Base-by-base conservation (phyloP, 2,797 vertebrate genomes). In the Acanthurus leucopareius region DNA sequence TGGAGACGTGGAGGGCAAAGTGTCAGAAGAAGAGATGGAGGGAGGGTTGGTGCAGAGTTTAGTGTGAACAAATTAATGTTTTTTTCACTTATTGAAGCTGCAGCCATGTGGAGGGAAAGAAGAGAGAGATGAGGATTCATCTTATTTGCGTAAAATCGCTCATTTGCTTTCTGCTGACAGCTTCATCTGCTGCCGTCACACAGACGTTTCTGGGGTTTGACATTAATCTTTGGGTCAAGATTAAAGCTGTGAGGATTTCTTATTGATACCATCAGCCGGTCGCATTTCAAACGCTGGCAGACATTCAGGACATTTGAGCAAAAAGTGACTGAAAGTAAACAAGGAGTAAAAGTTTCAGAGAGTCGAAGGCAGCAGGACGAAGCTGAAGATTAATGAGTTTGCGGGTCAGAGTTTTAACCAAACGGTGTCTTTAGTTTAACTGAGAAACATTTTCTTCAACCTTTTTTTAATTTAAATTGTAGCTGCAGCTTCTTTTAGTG, bases 31-130 rank as follows among this genome's bases (percentile, higher is more conserved):
- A 1, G 35, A 25, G 42, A 13, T 13, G 35, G 51, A 51, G 38
- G 42, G 48, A 78, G 45, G 60, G 70, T 72, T 78, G 75, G 82
- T 49, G 45, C 40, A 42, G 66, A 69, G 77, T 77, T 82, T 86
- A 89, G 82, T 87, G 83, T 84, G 71, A 65, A 71, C 28, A n/a
- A 85, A 90, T 91, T 89, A 87, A 85, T 86, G 86, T 68, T 83
- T 40, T 88, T 69, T 86, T n/a, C n/a, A n/a, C n/a, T 86, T 90
- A 91, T 88, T 90, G 78, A 88, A n/a, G 35, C 47, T 14, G 7
- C 44, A 76, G 77, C 62, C 28, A 25, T 28, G 69, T 22, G 32
- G 10, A 40, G 57, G 5, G 44, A 10, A 22, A 4, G n/a, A 54
- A 28, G 17, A 25, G 40, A 15, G 53, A 48, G 32, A 19, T 0